These are phyloP conservation scores for Coreius guichenoti DNA, from an alignment of 2,797 vertebrate genomes.

Conservation along the genomic window DNA sequence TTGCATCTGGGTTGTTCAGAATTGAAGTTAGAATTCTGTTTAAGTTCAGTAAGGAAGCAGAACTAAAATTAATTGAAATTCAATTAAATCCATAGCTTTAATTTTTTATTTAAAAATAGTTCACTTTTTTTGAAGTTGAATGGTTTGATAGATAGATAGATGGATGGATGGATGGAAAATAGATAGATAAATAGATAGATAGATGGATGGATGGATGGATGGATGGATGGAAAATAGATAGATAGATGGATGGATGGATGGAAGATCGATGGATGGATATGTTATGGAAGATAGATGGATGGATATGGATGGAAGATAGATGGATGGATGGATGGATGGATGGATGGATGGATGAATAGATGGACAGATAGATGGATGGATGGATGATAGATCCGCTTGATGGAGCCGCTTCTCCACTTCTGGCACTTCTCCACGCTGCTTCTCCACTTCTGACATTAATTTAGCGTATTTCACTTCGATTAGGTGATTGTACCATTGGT, in stretches of 20 bases:
- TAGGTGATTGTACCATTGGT: too few relatives aligned
- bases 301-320: not conserved
- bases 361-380: accelerated
- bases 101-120: not conserved
- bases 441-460: too few relatives aligned
- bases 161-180: accelerated
- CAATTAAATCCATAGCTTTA: not conserved
- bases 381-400: too few relatives aligned
- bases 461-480: too few relatives aligned
- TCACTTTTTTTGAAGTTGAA: not conserved
- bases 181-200: accelerated
- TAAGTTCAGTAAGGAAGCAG: not conserved
- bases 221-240: accelerated
- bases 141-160: not conserved
- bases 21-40: not conserved
- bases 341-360: accelerated
- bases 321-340: accelerated
- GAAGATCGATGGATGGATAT: accelerated
- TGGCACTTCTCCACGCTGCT: too few relatives aligned
- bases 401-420: too few relatives aligned
- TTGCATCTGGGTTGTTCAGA: not conserved
- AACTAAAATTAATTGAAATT: not conserved
- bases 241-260: not conserved
- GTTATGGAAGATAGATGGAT: accelerated
- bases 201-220: accelerated